These are phyloP conservation scores for Labia minor DNA, from an alignment of 2,888 invertebrate species.

Conservation along the genomic window DNA sequence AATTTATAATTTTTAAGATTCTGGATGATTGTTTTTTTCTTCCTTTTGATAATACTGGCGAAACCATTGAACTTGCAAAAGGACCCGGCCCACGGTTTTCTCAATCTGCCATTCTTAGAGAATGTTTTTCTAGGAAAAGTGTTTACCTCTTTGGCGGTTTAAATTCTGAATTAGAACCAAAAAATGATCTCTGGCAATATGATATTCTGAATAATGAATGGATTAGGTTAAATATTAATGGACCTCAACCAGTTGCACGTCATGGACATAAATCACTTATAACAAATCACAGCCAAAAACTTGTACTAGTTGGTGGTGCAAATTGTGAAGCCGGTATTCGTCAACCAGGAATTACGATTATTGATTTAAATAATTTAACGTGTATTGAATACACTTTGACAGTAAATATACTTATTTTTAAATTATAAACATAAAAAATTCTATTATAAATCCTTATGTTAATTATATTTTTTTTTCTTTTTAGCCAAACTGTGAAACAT, in stretches of 20 bases:
- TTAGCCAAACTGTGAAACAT: neutral
- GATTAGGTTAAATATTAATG: neutral
- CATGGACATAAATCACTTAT: neutral
- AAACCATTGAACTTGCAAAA: neutral
- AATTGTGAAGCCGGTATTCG: neutral
- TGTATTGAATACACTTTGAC: neutral
- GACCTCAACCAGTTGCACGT: neutral
- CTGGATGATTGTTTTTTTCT: neutral
- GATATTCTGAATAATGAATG: neutral
- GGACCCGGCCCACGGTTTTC: neutral
- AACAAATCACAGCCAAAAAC: neutral
- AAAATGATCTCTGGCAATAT: conserved; percentile 5
- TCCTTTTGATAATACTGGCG: neutral
- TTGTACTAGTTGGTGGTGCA: neutral
- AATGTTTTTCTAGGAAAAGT: neutral
- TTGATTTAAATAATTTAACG: neutral
- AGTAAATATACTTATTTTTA: no score
- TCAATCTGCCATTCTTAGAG: neutral
- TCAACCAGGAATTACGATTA: neutral
- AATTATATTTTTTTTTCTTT: neutral
- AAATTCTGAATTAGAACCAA: neutral
- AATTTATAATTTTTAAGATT: neutral
- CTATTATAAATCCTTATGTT: no score
- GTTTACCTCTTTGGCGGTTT: neutral
- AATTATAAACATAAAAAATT: no score